phyloP scores from a whole-genome alignment of 2,113 vertebrate species.

The Engraulis encrasicolus region DNA sequence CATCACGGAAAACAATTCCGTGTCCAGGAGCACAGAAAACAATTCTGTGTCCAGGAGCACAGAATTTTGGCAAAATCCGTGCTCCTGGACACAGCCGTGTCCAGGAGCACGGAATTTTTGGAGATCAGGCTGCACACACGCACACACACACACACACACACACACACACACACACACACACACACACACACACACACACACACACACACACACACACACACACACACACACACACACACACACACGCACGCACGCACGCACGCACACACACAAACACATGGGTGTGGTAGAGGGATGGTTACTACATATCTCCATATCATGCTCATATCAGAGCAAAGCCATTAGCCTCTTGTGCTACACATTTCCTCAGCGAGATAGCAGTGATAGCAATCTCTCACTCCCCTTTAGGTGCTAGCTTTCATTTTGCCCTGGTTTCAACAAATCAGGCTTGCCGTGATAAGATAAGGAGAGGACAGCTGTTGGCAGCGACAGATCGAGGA shows the following conservation, averaged over 20 bases:
- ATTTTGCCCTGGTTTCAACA: slow-evolving; percentile 2
- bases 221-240: slow-evolving; percentile 5
- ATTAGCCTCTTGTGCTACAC: slow-evolving; percentile 17
- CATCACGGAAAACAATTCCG: no score
- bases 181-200: no score
- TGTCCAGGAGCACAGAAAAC: no score
- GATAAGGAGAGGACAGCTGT: not conserved
- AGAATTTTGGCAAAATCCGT: no score
- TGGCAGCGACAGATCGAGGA: not conserved
- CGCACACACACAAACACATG: not conserved
- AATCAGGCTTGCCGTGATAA: slow-evolving; percentile 14
- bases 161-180: no score
- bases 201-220: no score
- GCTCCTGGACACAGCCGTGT: no score
- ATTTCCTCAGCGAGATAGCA: not conserved
- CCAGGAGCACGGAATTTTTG: no score
- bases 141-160: no score
- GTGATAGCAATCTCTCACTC: not conserved
- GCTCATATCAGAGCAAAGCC: slow-evolving; percentile 11
- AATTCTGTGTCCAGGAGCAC: no score
- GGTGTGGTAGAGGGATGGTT: no score
- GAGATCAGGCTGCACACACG: no score
- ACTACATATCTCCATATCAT: not conserved
- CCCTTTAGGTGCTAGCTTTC: slow-evolving; percentile 1
- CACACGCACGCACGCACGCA: not conserved